These are phyloP conservation scores for Sapayoa aenigma DNA, from an alignment of 2,113 vertebrate genomes.

Conservation along the genomic window DNA sequence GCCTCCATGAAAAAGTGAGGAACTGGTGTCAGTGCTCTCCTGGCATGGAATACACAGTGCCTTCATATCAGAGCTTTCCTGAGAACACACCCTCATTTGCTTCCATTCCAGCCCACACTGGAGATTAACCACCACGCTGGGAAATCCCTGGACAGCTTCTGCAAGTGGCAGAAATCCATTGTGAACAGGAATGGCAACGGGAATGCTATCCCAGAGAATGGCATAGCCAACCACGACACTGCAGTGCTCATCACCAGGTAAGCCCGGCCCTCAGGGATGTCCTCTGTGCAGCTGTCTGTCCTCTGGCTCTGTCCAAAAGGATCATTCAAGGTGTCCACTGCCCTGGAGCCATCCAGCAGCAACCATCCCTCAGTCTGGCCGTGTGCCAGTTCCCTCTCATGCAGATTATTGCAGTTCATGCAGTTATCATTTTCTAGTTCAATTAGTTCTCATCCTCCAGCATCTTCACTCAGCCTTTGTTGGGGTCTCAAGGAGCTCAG, in stretches of 20 bases:
- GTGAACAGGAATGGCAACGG: constrained; percentile 90
- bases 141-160: constrained; percentile 98
- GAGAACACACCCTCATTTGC: not conserved
- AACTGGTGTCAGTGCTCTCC: not conserved
- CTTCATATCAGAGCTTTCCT: not conserved
- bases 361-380: not conserved
- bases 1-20: not conserved
- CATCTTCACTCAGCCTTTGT: not conserved
- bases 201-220: constrained; percentile 94
- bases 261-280: not conserved
- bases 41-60: not conserved
- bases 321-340: not conserved
- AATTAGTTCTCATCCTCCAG: not conserved
- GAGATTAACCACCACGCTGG: constrained; percentile 96
- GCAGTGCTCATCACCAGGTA: constrained; percentile 97
- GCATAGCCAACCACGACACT: constrained; percentile 94
- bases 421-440: not conserved
- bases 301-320: not conserved
- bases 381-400: not conserved
- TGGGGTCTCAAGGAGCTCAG: not conserved
- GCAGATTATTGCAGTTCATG: not conserved
- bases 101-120: constrained; percentile 83
- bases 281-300: not conserved
- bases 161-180: constrained; percentile 98
- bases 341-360: accelerated